phyloP scores from a whole-genome alignment of 2,113 vertebrate species.

The Upupa epops region DNA sequence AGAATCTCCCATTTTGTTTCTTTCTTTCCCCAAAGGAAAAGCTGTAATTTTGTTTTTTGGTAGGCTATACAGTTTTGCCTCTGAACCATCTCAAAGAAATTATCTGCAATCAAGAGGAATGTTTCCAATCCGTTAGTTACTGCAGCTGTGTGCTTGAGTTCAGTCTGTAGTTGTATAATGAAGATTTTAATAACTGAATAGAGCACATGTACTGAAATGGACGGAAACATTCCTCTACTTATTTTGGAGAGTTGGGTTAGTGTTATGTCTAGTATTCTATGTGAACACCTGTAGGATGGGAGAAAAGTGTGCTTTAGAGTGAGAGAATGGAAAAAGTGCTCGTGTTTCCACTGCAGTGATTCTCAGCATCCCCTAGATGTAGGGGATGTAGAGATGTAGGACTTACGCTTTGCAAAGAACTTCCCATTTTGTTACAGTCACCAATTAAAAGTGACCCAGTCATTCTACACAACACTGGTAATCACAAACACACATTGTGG shows the following conservation, averaged over 20 bases:
- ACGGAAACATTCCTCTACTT: constrained; percentile 40
- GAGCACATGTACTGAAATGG: constrained; percentile 38
- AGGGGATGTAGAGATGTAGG: constrained; percentile 33
- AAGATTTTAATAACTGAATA: constrained; percentile 62
- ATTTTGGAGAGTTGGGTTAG: constrained; percentile 25
- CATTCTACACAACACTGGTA: constrained; percentile 12
- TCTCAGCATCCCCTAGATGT: constrained; percentile 44
- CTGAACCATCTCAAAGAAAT: constrained; percentile 25
- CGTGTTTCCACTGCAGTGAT: constrained; percentile 23
- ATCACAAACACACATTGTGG: background rate
- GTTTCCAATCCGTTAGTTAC: constrained; percentile 61
- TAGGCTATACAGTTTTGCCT: constrained; percentile 17
- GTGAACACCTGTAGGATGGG: constrained; percentile 56
- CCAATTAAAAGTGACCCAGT: constrained; percentile 17
- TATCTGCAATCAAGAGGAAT: constrained; percentile 51
- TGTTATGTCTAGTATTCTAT: constrained; percentile 48
- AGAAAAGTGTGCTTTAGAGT: constrained; percentile 35
- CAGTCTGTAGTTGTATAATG: constrained; percentile 46
- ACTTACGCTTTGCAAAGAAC: constrained; percentile 8
- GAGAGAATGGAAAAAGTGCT: constrained; percentile 36
- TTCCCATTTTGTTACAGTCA: constrained; percentile 31
- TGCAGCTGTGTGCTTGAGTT: constrained; percentile 46
- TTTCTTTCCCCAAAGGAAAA: constrained; percentile 6
- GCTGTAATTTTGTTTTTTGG: background rate
- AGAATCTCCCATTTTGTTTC: constrained; percentile 24